phyloP scores from a whole-genome alignment of 53 echinoderm and acorn worm genomes.

The Echinarachnius parma region DNA sequence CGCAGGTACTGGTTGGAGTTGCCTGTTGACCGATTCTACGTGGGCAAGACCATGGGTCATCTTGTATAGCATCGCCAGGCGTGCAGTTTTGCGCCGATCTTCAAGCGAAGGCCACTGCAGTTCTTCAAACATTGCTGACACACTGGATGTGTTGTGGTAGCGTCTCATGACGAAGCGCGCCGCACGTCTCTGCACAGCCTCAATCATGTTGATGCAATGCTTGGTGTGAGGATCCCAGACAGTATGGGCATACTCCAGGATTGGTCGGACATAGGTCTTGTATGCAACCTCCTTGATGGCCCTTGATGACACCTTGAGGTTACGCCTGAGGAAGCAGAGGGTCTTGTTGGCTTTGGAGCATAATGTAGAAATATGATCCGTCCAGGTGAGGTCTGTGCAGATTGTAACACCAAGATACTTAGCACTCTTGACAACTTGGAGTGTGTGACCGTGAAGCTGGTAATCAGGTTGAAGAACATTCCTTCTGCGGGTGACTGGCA shows the following conservation, averaged over 20 bases:
- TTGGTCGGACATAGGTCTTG: conserved; percentile 26
- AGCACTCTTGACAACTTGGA: too few species aligned
- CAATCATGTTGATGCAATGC: conserved; percentile 6
- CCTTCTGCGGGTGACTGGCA: too few species aligned
- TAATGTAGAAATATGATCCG: too few species aligned
- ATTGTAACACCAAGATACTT: too few species aligned
- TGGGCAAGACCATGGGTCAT: too few species aligned
- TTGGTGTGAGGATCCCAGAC: conserved; percentile 39
- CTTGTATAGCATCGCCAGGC: conserved; percentile 22
- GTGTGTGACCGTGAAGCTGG: too few species aligned
- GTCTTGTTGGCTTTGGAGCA: conserved; percentile 37
- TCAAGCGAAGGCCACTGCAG: conserved; percentile 29
- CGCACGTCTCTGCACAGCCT: conserved; percentile 24
- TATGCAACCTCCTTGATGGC: conserved; percentile 24
- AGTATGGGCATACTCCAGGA: conserved; percentile 22
- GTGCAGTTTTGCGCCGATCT: conserved; percentile 1
- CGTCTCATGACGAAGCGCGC: conserved; percentile 28
- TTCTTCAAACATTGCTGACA: conserved; percentile 16
- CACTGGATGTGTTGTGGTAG: conserved; percentile 25
- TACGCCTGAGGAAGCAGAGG: conserved; percentile 20
- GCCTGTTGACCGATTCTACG: too few species aligned
- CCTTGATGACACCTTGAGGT: conserved; percentile 1
- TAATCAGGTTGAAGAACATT: too few species aligned
- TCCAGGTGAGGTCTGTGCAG: too few species aligned
- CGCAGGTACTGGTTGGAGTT: too few species aligned